A percentile compares a stretch with the other conserved stretches of the same genome.
Conservation (phyloP, 2,113 vertebrate species). For the Mormyrus iriodes region DNA sequence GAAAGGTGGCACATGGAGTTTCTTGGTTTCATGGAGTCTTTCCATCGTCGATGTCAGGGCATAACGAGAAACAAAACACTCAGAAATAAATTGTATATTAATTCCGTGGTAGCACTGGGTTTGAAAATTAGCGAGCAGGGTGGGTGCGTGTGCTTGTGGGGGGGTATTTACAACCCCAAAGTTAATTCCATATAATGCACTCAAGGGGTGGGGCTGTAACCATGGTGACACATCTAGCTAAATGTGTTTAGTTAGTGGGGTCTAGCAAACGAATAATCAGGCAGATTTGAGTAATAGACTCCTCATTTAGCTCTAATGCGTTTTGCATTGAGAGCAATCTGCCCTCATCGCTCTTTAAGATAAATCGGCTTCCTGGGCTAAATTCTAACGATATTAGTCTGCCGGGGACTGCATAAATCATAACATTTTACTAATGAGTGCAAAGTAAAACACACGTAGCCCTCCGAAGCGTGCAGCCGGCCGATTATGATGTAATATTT, state of each 20-base stretch:
- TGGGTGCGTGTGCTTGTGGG: not conserved
- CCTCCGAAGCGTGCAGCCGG: slow-evolving; percentile 42
- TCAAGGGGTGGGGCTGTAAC: slow-evolving; percentile 30
- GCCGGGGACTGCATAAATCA: slow-evolving; percentile 86
- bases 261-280: slow-evolving; percentile 87
- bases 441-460: slow-evolving; percentile 75
- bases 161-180: slow-evolving; percentile 16
- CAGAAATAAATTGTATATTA: slow-evolving; percentile 14
- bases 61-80: slow-evolving; percentile 1
- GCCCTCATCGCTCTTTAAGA: slow-evolving; percentile 93
- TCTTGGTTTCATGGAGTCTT: not conserved
- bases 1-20: not conserved
- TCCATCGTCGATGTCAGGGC: not conserved
- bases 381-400: slow-evolving; percentile 87
- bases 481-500: slow-evolving; percentile 44
- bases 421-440: slow-evolving; percentile 82
- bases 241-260: slow-evolving; percentile 81
- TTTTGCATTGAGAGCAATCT: slow-evolving; percentile 94
- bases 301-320: slow-evolving; percentile 93
- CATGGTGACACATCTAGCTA: slow-evolving; percentile 60
- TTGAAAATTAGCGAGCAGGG: slow-evolving; percentile 15
- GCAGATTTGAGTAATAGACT: slow-evolving; percentile 92
- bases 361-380: slow-evolving; percentile 81
- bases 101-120: slow-evolving; percentile 16
- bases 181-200: slow-evolving; percentile 32